These are phyloP conservation scores for Paradoxurus hermaphroditus DNA, from an alignment of 2,113 vertebrate genomes.

Conservation along the genomic window DNA sequence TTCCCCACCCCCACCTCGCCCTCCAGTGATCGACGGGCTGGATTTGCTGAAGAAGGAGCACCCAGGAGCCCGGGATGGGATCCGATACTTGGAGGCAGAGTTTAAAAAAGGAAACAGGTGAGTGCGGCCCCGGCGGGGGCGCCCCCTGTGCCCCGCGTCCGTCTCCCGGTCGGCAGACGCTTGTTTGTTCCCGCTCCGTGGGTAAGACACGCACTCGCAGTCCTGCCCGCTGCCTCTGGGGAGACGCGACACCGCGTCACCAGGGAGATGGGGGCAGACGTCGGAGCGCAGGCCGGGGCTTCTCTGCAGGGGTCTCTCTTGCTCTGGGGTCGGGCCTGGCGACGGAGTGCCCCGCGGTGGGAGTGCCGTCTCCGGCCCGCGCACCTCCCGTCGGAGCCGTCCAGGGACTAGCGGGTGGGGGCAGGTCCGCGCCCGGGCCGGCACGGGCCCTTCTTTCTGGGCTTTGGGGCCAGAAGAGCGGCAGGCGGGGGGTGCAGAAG, in stretches of 20 bases:
- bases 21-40: conserved; percentile 94
- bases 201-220: background rate
- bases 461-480: background rate
- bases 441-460: background rate
- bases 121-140: background rate
- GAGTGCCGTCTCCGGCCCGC: background rate
- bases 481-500: background rate
- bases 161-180: no score
- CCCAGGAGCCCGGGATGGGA: conserved; percentile 92
- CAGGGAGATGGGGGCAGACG: background rate
- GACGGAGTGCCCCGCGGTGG: background rate
- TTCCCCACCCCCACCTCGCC: background rate
- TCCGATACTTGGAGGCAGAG: conserved; percentile 95
- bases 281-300: background rate
- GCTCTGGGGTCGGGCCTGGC: background rate
- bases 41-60: conserved; percentile 97
- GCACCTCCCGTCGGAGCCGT: background rate
- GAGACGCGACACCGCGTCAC: no score
- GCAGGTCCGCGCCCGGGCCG: background rate
- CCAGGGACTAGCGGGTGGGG: background rate
- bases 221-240: background rate
- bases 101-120: conserved; percentile 98
- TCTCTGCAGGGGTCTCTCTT: background rate
- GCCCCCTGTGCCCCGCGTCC: background rate
- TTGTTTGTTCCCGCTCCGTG: background rate